Conservation (phyloP, 2,113 vertebrate species). For the Chaetops frenatus region DNA sequence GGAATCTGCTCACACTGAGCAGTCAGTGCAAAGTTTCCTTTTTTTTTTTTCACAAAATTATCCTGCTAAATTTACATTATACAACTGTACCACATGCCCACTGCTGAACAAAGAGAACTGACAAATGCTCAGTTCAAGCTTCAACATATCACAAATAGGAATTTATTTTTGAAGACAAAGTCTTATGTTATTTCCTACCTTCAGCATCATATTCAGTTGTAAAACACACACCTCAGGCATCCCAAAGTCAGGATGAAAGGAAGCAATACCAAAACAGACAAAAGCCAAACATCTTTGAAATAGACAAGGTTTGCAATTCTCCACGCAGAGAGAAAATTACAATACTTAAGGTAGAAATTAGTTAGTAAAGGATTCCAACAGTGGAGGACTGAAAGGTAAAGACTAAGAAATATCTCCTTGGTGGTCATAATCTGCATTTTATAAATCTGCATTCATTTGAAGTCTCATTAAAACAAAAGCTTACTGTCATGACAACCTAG, state of each 20-base stretch:
- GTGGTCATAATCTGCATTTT: background rate
- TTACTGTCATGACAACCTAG: background rate
- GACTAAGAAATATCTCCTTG: background rate
- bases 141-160: background rate
- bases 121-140: background rate
- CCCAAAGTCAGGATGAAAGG: background rate
- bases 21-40: background rate
- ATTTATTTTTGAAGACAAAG: background rate
- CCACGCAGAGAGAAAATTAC: background rate
- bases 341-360: background rate
- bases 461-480: background rate
- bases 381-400: background rate
- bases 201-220: background rate
- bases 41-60: background rate
- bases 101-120: background rate
- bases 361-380: background rate
- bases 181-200: background rate
- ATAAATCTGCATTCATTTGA: background rate
- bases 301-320: background rate
- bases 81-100: background rate
- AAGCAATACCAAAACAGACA: background rate
- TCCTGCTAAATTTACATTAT: background rate
- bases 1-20: background rate
- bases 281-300: background rate
- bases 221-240: background rate